Base-by-base conservation (phyloP, 1,140 invertebrate species). In the Hirudo medicinalis region DNA sequence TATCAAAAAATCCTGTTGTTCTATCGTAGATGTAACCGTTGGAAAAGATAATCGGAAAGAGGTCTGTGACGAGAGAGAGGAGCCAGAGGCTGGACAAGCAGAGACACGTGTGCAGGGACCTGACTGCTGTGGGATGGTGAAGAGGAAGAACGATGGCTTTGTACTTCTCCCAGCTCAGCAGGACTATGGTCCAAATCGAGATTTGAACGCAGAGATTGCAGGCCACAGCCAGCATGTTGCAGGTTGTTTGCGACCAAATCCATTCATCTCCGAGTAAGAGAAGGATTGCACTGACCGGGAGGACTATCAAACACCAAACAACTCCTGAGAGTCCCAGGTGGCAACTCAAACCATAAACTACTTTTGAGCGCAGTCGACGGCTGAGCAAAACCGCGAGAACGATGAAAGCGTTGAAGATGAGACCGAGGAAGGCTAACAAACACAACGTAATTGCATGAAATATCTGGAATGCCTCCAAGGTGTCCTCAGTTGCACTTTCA, bases 151-250 rank as follows among this genome's bases (percentile, higher is more conserved):
- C 69, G 36, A 70, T 70, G 22, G 69, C 49, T 25, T 53, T 36
- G 25, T 70, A 70, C 69, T 70, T 70, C 19, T 70, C 69, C 69
- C 69, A 70, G 36, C 69, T 53, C 22, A 70, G 53, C 11, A 49
- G 53, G n/a, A 49, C 53, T 43, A 70, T 54, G 22, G 69, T 54
- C 69, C 69, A 70, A 49, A 70, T 53, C 4, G 69, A 49, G 29
- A 53, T 2, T 25, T 70, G 69, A 22, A 25, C 19, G 19, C 40
- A 25, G 53, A 70, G 53, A 25, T 36, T 54, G 19, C 69, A 25
- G 11, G n/a, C 40, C 22, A 70, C n/a, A 8, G 69, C 40, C 8
- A 53, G 53, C 32, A 49, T 27, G 53, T 53, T 25, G 49, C 69
- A 70, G 3, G 22, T 25, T 32, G 22, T 13, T 20, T 27, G 49